Percentiles rank a stretch among this genome's conserved stretches.
These are phyloP conservation scores for Chionomys nivalis DNA, from an alignment of 2,113 vertebrate species.

Conservation along the genomic window DNA sequence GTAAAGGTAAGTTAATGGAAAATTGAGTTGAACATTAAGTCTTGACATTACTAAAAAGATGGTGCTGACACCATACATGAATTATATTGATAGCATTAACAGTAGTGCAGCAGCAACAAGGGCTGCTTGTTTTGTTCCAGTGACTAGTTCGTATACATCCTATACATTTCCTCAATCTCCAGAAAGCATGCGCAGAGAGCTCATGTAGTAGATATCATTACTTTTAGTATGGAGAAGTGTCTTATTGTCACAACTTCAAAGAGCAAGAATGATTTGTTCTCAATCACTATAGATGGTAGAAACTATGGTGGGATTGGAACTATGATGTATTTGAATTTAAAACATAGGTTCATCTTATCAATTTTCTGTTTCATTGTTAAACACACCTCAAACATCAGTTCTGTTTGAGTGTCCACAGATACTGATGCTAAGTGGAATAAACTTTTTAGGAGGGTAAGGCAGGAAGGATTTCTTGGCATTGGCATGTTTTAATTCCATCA, in stretches of 20 bases:
- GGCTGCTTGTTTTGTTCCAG: background rate
- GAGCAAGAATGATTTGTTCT: background rate
- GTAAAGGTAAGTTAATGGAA: background rate
- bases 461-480: background rate
- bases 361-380: background rate
- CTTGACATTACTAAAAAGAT: background rate
- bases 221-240: background rate
- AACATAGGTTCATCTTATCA: background rate
- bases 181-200: rapidly evolving
- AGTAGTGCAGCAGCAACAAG: too few relatives aligned
- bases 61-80: background rate
- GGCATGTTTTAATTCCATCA: background rate
- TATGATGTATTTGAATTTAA: background rate
- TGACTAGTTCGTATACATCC: background rate
- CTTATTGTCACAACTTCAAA: background rate
- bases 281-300: background rate
- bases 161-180: background rate
- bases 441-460: background rate
- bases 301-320: background rate
- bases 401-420: background rate
- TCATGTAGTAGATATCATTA: background rate
- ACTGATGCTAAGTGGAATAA: background rate
- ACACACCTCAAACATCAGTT: background rate
- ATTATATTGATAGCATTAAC: background rate
- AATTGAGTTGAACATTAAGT: background rate